phyloP scores from a whole-genome alignment of 2,888 invertebrate species.

The Nemoura dubitans region DNA sequence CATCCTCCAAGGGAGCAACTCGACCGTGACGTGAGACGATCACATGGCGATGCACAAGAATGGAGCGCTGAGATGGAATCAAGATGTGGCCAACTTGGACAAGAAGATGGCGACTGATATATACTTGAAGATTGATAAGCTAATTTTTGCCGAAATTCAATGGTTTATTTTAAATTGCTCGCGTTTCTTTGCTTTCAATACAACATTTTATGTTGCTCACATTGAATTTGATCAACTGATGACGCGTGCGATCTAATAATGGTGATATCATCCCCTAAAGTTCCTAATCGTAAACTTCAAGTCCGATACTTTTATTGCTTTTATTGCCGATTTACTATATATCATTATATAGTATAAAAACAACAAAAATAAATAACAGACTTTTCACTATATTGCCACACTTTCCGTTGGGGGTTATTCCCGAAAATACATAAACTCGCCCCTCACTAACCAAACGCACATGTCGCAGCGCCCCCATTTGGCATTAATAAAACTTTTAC shows the following conservation, averaged over 20 bases:
- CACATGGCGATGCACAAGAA: not conserved
- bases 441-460: not conserved
- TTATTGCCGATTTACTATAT: not conserved
- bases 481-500: constrained; percentile 7
- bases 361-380: constrained; percentile 36
- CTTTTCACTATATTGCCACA: not conserved
- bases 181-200: not conserved
- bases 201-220: not conserved
- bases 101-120: not conserved
- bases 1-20: not conserved
- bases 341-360: no score
- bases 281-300: not conserved
- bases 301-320: not conserved
- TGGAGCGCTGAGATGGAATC: not conserved
- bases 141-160: no score
- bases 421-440: constrained; percentile 16
- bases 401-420: constrained; percentile 34
- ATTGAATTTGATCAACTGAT: no score
- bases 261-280: not conserved
- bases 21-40: not conserved
- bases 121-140: not conserved
- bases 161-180: no score
- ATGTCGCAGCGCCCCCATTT: constrained; percentile 33
- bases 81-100: not conserved
- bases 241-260: no score